phyloP scores from a whole-genome alignment of 2,797 vertebrate genomes.

The Eutrigla gurnardus region DNA sequence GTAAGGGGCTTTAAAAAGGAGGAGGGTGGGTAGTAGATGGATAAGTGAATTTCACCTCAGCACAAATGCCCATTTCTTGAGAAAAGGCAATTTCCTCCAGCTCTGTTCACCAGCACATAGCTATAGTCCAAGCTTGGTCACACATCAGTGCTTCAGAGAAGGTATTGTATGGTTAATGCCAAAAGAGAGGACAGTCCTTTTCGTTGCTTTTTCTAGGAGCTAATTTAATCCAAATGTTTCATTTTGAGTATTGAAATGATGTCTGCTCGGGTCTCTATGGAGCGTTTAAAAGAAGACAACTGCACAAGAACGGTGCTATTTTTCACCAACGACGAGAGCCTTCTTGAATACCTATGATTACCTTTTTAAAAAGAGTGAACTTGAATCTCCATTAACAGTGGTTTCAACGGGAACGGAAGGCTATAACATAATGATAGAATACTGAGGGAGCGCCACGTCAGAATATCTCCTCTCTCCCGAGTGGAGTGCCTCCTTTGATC shows the following conservation, averaged over 20 bases:
- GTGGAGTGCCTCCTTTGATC: slow-evolving; percentile 78
- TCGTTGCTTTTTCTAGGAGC: slow-evolving; percentile 5
- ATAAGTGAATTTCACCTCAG: slow-evolving; percentile 77
- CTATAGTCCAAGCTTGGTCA: slow-evolving; percentile 64
- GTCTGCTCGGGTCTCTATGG: slow-evolving; percentile 3
- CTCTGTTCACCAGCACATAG: slow-evolving; percentile 51
- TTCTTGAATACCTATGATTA: slow-evolving; percentile 48
- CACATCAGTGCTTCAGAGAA: slow-evolving; percentile 55
- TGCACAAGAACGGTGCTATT: slow-evolving; percentile 9
- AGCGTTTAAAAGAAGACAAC: slow-evolving; percentile 13
- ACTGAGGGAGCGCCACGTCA: slow-evolving; percentile 55
- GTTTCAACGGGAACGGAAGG: slow-evolving; percentile 50
- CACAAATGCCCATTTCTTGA: slow-evolving; percentile 66
- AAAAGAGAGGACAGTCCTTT: slow-evolving; percentile 25
- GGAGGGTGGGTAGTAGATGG: slow-evolving; percentile 61
- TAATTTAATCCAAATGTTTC: slow-evolving; percentile 38
- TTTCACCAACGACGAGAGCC: slow-evolving; percentile 12
- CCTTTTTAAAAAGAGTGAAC: slow-evolving; percentile 32
- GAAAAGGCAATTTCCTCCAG: slow-evolving; percentile 76
- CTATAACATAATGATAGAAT: slow-evolving; percentile 67
- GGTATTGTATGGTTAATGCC: slow-evolving; percentile 50
- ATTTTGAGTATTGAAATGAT: slow-evolving; percentile 32
- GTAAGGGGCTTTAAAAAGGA: slow-evolving; percentile 46
- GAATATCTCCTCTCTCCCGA: slow-evolving; percentile 67
- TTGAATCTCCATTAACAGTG: slow-evolving; percentile 51